phyloP scores from a whole-genome alignment of 2,113 vertebrate genomes.

The Rhynchomys soricoides region DNA sequence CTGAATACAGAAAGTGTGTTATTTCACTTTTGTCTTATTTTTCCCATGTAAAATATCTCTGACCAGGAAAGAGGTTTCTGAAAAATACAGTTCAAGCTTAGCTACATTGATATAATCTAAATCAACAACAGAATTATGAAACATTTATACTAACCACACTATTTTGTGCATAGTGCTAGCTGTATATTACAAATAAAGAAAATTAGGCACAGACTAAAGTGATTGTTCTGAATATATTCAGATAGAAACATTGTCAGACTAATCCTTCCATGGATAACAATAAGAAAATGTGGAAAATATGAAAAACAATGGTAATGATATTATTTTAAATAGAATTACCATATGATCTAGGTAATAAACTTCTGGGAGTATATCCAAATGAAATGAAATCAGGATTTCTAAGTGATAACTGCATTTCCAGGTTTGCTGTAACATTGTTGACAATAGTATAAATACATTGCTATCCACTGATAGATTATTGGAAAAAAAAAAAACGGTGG shows the following conservation, averaged over 20 bases:
- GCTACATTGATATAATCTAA: not conserved
- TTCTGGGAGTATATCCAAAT: not conserved
- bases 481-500: not conserved
- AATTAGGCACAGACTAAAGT: not conserved
- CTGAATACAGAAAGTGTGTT: not conserved
- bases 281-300: conserved; percentile 8
- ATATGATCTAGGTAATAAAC: not conserved
- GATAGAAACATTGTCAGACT: not conserved
- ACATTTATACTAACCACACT: not conserved
- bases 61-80: not conserved
- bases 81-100: not conserved
- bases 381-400: not conserved
- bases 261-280: not conserved
- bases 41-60: not conserved
- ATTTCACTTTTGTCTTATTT: not conserved
- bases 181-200: not conserved
- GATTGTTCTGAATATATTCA: not conserved
- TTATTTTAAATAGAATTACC: not conserved
- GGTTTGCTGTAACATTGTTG: not conserved
- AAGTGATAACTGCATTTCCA: not conserved
- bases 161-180: not conserved
- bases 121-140: not conserved
- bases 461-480: not conserved
- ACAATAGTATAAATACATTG: not conserved
- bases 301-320: not conserved